Conservation (phyloP, 2,113 vertebrate species). For the Xiphorhynchus elegans region DNA sequence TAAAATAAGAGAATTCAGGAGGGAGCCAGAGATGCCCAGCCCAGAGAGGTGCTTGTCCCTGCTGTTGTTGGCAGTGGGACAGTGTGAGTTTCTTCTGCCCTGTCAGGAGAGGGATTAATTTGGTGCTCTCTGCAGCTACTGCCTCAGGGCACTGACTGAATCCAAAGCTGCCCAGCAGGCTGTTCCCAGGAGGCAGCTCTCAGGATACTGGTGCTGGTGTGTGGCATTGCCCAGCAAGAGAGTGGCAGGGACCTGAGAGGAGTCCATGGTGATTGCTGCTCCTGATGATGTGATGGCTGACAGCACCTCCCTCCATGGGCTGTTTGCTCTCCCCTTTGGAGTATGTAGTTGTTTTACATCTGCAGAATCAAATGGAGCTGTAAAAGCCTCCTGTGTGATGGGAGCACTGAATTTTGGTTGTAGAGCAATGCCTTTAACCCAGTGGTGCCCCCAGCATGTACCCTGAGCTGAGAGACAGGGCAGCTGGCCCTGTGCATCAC, state of each 20-base stretch:
- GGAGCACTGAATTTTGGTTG: neutral
- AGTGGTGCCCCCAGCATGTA: fast-evolving
- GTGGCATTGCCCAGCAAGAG: neutral
- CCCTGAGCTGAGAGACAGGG: neutral
- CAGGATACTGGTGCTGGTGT: neutral
- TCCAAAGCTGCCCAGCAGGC: neutral
- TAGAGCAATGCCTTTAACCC: neutral
- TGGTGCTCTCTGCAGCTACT: neutral
- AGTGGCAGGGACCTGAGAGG: neutral
- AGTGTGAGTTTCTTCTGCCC: neutral
- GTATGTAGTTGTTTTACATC: neutral
- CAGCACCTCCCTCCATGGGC: neutral
- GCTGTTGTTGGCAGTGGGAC: neutral
- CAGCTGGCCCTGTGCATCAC: neutral
- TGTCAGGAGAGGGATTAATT: neutral
- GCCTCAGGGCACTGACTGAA: neutral
- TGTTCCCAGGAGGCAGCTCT: neutral
- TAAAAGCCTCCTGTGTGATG: neutral
- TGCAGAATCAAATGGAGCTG: neutral
- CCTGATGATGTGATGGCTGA: neutral
- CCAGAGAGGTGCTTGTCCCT: neutral
- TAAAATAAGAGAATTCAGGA: neutral
- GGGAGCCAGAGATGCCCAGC: neutral
- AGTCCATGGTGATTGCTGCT: neutral
- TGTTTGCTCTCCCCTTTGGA: neutral